Percentiles rank a stretch among this genome's conserved stretches.
Conservation (phyloP, 2,113 vertebrate genomes). For the Camelus bactrianus region DNA sequence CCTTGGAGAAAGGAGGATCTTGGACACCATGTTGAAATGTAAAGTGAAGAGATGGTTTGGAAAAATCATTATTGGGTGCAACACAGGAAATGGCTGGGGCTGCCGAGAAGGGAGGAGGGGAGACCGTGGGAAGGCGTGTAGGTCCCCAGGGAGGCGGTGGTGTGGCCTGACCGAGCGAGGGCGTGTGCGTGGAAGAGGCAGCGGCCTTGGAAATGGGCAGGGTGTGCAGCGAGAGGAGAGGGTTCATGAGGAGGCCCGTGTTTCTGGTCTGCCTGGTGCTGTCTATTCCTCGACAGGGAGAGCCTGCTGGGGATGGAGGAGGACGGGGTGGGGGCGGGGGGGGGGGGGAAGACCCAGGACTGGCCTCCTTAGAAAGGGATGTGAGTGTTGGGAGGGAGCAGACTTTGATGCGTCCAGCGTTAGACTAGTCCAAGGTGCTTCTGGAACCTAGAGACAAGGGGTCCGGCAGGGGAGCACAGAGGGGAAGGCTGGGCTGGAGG, state of each 20-base stretch:
- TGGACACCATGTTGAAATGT: background rate
- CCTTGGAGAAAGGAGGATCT: background rate
- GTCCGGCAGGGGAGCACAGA: no score
- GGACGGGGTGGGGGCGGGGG: no score
- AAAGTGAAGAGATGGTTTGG: background rate
- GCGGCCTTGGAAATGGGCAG: background rate
- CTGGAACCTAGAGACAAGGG: background rate
- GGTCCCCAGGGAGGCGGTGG: background rate
- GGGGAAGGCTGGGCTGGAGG: background rate
- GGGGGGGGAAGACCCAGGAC: background rate
- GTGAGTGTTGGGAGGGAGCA: background rate
- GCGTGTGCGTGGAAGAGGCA: background rate
- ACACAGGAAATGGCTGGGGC: no score
- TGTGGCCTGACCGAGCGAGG: background rate
- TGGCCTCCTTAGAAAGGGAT: background rate
- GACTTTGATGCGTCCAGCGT: background rate
- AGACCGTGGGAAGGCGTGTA: background rate
- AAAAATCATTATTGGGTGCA: background rate
- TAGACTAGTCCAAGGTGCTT: background rate
- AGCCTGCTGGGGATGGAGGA: background rate
- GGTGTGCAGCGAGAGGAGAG: accelerated
- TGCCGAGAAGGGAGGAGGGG: background rate
- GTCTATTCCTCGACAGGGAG: accelerated
- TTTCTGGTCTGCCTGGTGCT: background rate
- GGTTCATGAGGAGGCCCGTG: background rate